A percentile compares a stretch with the other conserved stretches of the same genome.
These are phyloP conservation scores for Stegodyphus mimosarum DNA, from an alignment of 1,140 invertebrate genomes.

Conservation along the genomic window DNA sequence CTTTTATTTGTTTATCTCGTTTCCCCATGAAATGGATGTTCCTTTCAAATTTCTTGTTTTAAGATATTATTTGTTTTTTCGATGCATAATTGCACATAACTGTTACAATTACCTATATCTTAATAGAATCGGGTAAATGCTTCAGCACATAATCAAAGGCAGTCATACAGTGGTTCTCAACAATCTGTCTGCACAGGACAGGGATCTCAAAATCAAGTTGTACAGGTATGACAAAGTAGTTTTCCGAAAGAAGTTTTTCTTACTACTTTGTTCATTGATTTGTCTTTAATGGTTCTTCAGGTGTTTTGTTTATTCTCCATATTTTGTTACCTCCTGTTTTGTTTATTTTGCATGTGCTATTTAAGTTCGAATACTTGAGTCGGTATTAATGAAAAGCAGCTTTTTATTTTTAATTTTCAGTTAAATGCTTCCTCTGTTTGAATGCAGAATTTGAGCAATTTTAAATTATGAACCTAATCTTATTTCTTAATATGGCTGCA, in stretches of 20 bases:
- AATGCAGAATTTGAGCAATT: background rate
- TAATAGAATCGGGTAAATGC: constrained; percentile 37
- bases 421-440: background rate
- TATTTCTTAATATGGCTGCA: background rate
- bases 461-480: constrained; percentile 7
- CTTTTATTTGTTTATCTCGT: too few relatives aligned
- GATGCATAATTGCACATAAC: too few relatives aligned
- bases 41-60: too few relatives aligned
- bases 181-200: background rate
- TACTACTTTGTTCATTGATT: background rate
- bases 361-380: too few relatives aligned
- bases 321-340: too few relatives aligned
- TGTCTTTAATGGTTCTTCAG: background rate
- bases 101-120: background rate
- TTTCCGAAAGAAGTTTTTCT: background rate
- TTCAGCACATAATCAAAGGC: constrained; percentile 35
- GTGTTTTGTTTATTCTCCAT: background rate
- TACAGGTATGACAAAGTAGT: background rate
- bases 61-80: too few relatives aligned
- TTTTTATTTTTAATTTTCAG: too few relatives aligned
- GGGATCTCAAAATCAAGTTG: constrained; percentile 13
- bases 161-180: constrained; percentile 13
- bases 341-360: too few relatives aligned
- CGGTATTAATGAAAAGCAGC: too few relatives aligned
- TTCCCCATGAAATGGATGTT: too few relatives aligned